Evolutionary conservation across 92 coral and sea anemone genomes (phyloP), one percentile per base, ranked within the genome.

Genomic region (Parazoanthus darwini): DNA sequence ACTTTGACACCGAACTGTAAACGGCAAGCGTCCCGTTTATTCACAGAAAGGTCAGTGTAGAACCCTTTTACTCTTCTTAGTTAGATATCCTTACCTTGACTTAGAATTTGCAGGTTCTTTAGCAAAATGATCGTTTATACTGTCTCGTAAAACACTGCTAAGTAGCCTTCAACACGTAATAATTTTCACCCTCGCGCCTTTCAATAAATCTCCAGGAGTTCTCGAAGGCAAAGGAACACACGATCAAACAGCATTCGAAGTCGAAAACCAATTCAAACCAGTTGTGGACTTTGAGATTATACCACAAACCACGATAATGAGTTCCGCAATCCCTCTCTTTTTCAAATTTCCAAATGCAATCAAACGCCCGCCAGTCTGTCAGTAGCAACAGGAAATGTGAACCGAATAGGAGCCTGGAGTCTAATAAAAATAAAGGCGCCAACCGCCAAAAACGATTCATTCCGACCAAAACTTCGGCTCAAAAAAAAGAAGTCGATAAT

Each of bases 341-440:
- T 84, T 84, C 78, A 48, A 84, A 84, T 42, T 84, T 84, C 22
- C 74, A 68, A 68, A 44, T 46, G 79, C 71, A 68, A 70, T 70
- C 59, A 84, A 84, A 84, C 85, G 87, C 78, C 67, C 87, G 74
- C 78, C 74, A 84, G 63, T 84, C 82, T 44, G 82, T 15, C 46
- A 46, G 79, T 48, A 14, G 38, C 46, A 84, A 35, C 87, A 48
- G 8, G 51, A 48, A 38, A 70, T 66, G 77, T 43, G 37, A 80
- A 82, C n/a, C 44, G 66, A 25, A 35, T 26, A 29, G 87, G 87
- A 84, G 87, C 70, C 87, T 84, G 87, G 87, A 50, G 16, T 29
- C 87, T 70, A 70, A 36, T 46, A 36, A 18, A 48, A 18, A 48
- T 71, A 42, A 71, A 44, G 87, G 87, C 87, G 87, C 87, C 87